Base-by-base conservation (phyloP, 2,797 vertebrate genomes). In the Synaphobranchus kaupii region DNA sequence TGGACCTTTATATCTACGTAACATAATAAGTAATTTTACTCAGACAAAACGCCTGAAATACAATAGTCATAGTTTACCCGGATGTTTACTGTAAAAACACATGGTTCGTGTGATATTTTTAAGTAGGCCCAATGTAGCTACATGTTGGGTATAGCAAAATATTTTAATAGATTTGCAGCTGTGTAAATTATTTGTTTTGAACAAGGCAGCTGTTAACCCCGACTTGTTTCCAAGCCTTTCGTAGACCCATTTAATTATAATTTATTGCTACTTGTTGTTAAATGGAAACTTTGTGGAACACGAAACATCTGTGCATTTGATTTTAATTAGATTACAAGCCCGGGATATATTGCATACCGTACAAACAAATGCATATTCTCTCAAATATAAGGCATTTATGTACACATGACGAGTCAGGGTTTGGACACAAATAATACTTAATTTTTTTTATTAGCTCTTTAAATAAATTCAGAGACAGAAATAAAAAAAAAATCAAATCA, bases 381-480 rank as follows among this genome's bases (percentile, higher is more conserved):
- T 84, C 39, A 84, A 44, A 85, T 85, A 47, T 68, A 44, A 66
- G 28, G 63, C 56, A 31, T 48, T 84, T 76, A 47, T 50, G 68
- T 86, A 90, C 89, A 90, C 91, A 89, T 91, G 93, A 94, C 91
- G 91, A 96, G 93, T 90, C 92, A 90, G 92, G 92, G 95, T 93
- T 94, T 91, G 96, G 95, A 97, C 96, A 93, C 96, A 96, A 95
- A 95, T 94, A 96, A 96, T 95, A 95, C 96, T 97, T 97, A 93
- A 94, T 90, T 94, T 96, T 95, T 98, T 97, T 99, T 99, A 99
- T 99, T 99, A 96, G 95, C 96, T 98, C 96, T 98, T 99, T 99
- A 99, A 99, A 99, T 99, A 98, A 98, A 96, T 96, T 96, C 97
- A 97, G 96, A 96, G 97, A 99, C 98, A 98, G 95, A 97, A 95